Conservation (phyloP, 2,888 invertebrate genomes). For the Spodoptera exigua region DNA sequence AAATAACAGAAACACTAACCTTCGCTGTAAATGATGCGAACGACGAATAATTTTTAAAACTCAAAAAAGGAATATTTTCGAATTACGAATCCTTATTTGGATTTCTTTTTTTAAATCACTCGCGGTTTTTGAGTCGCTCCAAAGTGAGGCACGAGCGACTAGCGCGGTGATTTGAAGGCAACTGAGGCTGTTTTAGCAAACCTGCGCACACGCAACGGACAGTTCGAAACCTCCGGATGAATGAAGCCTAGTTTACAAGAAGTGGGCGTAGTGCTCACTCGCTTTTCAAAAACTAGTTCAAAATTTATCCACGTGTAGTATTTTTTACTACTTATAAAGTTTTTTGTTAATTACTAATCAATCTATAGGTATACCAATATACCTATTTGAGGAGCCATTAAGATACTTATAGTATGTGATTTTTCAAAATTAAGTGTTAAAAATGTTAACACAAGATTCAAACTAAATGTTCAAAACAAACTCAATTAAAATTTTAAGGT, state of each 20-base stretch:
- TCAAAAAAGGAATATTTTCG: constrained; percentile 4
- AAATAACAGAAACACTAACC: constrained; percentile 43
- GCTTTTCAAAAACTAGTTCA: constrained; percentile 10
- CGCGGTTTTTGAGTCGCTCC: constrained; percentile 42
- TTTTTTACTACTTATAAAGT: neutral
- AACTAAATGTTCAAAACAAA: too few species aligned
- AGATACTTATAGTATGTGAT: too few species aligned
- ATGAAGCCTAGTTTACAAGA: constrained; percentile 46
- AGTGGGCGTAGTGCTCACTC: constrained; percentile 27
- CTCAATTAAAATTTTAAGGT: too few species aligned
- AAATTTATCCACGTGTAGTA: constrained; percentile 2
- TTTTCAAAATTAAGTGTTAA: too few species aligned
- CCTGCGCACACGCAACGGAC: constrained; percentile 53
- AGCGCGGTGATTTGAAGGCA: constrained; percentile 50
- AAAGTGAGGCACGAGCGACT: constrained; percentile 40
- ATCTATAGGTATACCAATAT: too few species aligned
- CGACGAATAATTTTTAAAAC: constrained; percentile 12
- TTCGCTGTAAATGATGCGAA: constrained; percentile 24
- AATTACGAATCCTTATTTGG: constrained; percentile 11
- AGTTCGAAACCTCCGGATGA: constrained; percentile 48
- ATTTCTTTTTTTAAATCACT: constrained; percentile 44
- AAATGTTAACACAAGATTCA: too few species aligned
- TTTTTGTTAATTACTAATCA: too few species aligned
- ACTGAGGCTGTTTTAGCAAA: constrained; percentile 55
- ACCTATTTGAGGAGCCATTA: too few species aligned